Evolutionary conservation across 2,113 vertebrate species (phyloP).

Genomic region (Chitala chitala): DNA sequence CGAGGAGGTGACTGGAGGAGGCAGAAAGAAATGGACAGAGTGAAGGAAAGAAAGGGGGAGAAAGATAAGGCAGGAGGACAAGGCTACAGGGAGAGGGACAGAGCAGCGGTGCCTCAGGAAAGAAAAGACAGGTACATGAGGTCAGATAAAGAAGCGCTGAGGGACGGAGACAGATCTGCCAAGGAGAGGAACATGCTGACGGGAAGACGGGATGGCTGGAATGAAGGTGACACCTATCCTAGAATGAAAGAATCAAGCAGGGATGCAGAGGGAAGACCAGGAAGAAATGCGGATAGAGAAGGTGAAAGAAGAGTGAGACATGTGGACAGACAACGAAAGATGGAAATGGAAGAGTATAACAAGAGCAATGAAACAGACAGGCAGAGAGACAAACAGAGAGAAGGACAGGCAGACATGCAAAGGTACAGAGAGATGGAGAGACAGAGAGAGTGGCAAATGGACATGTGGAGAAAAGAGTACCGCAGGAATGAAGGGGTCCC

Average conservation of each 20-base stretch:
- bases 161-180: constrained; percentile 27
- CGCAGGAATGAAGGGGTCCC: constrained; percentile 32
- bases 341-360: constrained; percentile 29
- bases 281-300: background rate
- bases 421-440: constrained; percentile 34
- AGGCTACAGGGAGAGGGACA: constrained; percentile 32
- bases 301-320: constrained; percentile 25
- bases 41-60: constrained; percentile 39
- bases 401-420: constrained; percentile 26
- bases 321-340: constrained; percentile 25
- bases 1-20: constrained; percentile 41
- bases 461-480: constrained; percentile 34
- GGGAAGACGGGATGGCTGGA: constrained; percentile 20
- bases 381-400: constrained; percentile 27
- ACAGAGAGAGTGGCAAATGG: constrained; percentile 27
- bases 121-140: constrained; percentile 42
- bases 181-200: constrained; percentile 35
- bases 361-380: constrained; percentile 22
- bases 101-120: constrained; percentile 16
- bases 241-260: constrained; percentile 39
- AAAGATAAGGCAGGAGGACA: constrained; percentile 30
- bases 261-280: constrained; percentile 27
- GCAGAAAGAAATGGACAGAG: constrained; percentile 42
- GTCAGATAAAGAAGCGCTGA: constrained; percentile 32
- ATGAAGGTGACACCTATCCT: constrained; percentile 56